Percentiles rank a stretch among this genome's conserved stretches.
Evolutionary conservation across 2,797 vertebrate species (phyloP).

Genomic region (Urosaurus nigricauda): DNA sequence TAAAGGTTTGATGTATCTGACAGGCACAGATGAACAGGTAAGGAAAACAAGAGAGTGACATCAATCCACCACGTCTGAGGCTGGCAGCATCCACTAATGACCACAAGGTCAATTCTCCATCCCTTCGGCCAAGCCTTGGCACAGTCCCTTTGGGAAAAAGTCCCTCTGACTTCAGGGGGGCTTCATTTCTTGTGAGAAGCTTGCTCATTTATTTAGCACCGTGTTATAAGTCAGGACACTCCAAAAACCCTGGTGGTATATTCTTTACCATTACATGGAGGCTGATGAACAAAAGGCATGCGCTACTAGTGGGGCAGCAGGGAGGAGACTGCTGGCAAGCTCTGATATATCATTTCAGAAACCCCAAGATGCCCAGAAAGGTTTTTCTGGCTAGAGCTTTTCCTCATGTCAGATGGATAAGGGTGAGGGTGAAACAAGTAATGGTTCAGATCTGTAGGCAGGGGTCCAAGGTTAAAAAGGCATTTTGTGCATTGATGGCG

Average conservation of each 20-base stretch:
- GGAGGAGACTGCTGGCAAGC: not conserved
- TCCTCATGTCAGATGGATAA: conserved; percentile 14
- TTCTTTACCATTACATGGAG: conserved; percentile 21
- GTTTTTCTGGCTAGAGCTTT: not conserved
- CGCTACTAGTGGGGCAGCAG: not conserved
- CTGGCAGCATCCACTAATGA: conserved; percentile 1
- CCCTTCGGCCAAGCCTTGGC: not conserved
- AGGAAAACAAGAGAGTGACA: conserved; percentile 47
- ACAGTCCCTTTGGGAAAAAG: not conserved
- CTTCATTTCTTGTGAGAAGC: conserved; percentile 61
- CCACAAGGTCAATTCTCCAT: no score
- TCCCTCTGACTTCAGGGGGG: not conserved
- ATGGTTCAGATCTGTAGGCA: not conserved
- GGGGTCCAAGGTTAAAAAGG: conserved; percentile 47
- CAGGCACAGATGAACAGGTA: conserved; percentile 58
- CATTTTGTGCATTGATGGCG: not conserved
- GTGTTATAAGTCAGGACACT: conserved; percentile 77
- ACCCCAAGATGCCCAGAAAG: conserved; percentile 3
- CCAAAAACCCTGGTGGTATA: conserved; percentile 55
- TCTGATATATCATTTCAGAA: conserved; percentile 13
- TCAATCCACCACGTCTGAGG: conserved; percentile 66
- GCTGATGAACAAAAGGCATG: not conserved
- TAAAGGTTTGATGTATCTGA: conserved; percentile 38
- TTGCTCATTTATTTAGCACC: conserved; percentile 87
- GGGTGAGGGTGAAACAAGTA: not conserved